Evolutionary conservation across 2,888 invertebrate species (phyloP), one percentile per base, ranked within the genome.

Genomic region (Hipparchia semele): DNA sequence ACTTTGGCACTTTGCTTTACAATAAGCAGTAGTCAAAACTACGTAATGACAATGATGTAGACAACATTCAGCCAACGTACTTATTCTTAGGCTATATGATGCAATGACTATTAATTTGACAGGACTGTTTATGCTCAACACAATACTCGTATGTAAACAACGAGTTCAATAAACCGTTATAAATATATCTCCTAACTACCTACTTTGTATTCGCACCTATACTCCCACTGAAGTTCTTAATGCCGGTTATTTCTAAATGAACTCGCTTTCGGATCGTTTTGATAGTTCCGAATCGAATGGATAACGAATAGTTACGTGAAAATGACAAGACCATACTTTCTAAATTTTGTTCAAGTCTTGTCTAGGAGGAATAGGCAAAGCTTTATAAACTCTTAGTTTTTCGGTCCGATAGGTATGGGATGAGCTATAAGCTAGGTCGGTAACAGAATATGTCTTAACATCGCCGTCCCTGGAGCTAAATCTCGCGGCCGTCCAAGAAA

Each of bases 61-160:
- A 46, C 33, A 53, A 62, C 46, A 62, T 13, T 13, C 46, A 49
- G 13, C 13, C 13, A 62, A 62, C 13, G 62, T 33, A 53, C 10
- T 7, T 65, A 33, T 51, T 51, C 33, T 65, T 62, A 12, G 2
- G 49, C 64, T 53, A 53, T 23, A 65, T 13, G 13, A 62, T 65
- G 33, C 51, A 65, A 53, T 53, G 51, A 10, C 65, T 65, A 65
- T 65, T 53, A 39, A 65, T 53, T 65, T 65, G 65, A 65, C 53
- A 53, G 65, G 53, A 33, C 51, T 51, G 65, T 65, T 65, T 65
- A 65, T 53, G 53, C 33, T 65, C 53, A 51, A 33, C 65, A 33
- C 65, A 23, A 23, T 51, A 53, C 65, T 53, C 53, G 65, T 33
- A 23, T 65, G 65, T 65, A 65, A 65, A 65, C 65, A 65, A 65